These are phyloP conservation scores for Paracyclopina nana DNA, from an alignment of 1,140 invertebrate genomes.

Conservation along the genomic window DNA sequence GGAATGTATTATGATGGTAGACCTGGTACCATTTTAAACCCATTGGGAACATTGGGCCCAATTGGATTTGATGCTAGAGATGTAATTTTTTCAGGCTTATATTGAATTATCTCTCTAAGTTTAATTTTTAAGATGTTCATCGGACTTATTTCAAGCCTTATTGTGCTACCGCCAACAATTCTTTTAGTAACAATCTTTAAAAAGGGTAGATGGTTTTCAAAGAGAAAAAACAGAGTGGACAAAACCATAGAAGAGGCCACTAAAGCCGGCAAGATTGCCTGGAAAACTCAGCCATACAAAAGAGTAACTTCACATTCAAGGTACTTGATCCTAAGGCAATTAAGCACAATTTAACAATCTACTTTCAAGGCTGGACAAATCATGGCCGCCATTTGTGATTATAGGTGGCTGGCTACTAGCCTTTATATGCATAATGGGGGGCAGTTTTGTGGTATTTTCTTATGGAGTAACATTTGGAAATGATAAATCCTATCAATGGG, in stretches of 20 bases:
- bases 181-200: slow-evolving; percentile 26
- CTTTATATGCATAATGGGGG: not conserved
- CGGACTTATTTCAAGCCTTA: slow-evolving; percentile 25
- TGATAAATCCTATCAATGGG: not conserved
- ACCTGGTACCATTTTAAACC: slow-evolving; percentile 8
- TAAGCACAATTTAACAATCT: no score
- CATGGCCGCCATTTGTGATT: not conserved
- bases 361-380: not conserved
- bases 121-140: slow-evolving; percentile 23
- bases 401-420: not conserved
- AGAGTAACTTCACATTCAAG: not conserved
- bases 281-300: not conserved
- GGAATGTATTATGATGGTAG: slow-evolving; percentile 32
- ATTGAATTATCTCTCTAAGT: not conserved
- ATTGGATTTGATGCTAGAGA: slow-evolving; percentile 6
- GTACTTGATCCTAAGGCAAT: no score
- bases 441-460: not conserved
- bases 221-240: slow-evolving; percentile 28
- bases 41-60: not conserved
- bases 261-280: not conserved
- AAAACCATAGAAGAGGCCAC: not conserved
- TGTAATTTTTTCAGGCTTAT: not conserved
- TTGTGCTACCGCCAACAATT: slow-evolving; percentile 33
- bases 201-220: slow-evolving; percentile 16
- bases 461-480: not conserved